phyloP scores from a whole-genome alignment of 2,113 vertebrate species.

The Phainopepla nitens region DNA sequence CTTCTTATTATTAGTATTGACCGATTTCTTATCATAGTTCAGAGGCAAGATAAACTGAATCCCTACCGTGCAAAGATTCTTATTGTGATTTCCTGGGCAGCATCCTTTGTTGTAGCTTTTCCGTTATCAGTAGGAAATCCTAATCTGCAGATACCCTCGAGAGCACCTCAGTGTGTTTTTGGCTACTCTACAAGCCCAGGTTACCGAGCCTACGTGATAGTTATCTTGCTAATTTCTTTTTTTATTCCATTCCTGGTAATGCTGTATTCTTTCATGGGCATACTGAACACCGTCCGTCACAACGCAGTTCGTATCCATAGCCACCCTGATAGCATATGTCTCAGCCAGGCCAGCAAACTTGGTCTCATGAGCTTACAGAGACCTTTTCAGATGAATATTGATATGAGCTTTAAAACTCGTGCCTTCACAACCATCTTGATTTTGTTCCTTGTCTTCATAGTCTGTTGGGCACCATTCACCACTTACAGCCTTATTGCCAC shows the following conservation, averaged over 20 bases:
- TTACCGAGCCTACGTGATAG: slow-evolving; percentile 86
- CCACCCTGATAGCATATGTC: slow-evolving; percentile 91
- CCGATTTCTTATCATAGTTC: slow-evolving; percentile 96
- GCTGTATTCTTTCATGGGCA: slow-evolving; percentile 94
- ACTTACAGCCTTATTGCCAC: slow-evolving; percentile 91
- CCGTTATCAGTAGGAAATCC: slow-evolving; percentile 88
- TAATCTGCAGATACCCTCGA: slow-evolving; percentile 83
- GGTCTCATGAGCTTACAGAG: slow-evolving; percentile 94
- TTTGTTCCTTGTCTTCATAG: slow-evolving; percentile 92
- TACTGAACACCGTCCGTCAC: slow-evolving; percentile 93
- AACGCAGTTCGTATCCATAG: slow-evolving; percentile 94
- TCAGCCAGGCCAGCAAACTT: slow-evolving; percentile 95
- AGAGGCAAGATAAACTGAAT: slow-evolving; percentile 93
- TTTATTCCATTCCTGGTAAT: slow-evolving; percentile 93
- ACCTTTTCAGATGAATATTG: slow-evolving; percentile 94
- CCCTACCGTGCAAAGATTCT: slow-evolving; percentile 91
- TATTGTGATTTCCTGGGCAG: slow-evolving; percentile 86
- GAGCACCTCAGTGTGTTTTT: slow-evolving; percentile 95
- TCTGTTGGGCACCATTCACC: slow-evolving; percentile 93
- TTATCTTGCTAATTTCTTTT: slow-evolving; percentile 88
- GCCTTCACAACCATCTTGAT: slow-evolving; percentile 99
- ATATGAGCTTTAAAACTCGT: slow-evolving; percentile 99
- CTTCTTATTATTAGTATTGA: slow-evolving; percentile 97
- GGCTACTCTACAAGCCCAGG: slow-evolving; percentile 83
- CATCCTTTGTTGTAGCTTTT: slow-evolving; percentile 87